Evolutionary conservation across 2,113 vertebrate species (phyloP).

Genomic region (Pseudolaguvia tuberculata): DNA sequence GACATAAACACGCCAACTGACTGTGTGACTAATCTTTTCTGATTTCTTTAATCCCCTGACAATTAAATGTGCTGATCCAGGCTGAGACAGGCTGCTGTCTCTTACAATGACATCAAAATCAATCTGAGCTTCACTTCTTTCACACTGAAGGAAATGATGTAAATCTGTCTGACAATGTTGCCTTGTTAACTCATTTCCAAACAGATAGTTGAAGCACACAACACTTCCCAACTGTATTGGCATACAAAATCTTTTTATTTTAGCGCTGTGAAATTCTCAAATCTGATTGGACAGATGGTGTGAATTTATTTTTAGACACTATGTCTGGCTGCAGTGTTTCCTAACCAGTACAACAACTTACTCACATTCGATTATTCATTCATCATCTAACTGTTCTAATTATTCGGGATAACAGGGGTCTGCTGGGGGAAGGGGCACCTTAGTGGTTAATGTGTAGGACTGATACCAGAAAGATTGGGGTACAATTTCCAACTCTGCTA

Average conservation of each 20-base stretch:
- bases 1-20: constrained; percentile 19
- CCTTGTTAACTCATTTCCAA: not conserved
- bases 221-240: not conserved
- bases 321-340: no score
- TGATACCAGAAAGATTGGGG: no score
- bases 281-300: not conserved
- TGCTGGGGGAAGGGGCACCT: no score
- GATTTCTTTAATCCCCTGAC: constrained; percentile 18
- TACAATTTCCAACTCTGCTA: no score
- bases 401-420: no score
- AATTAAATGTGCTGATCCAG: constrained; percentile 17
- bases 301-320: not conserved
- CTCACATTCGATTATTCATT: no score
- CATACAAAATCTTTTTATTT: not conserved
- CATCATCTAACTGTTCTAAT: no score
- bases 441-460: no score
- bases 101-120: constrained; percentile 24
- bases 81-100: constrained; percentile 22
- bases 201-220: not conserved
- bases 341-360: no score
- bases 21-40: constrained; percentile 30
- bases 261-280: not conserved
- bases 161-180: not conserved
- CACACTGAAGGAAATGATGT: not conserved
- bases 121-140: constrained; percentile 15